Evolutionary conservation across 2,797 vertebrate genomes (phyloP).

Genomic region (Melanotaenia trifasciata): DNA sequence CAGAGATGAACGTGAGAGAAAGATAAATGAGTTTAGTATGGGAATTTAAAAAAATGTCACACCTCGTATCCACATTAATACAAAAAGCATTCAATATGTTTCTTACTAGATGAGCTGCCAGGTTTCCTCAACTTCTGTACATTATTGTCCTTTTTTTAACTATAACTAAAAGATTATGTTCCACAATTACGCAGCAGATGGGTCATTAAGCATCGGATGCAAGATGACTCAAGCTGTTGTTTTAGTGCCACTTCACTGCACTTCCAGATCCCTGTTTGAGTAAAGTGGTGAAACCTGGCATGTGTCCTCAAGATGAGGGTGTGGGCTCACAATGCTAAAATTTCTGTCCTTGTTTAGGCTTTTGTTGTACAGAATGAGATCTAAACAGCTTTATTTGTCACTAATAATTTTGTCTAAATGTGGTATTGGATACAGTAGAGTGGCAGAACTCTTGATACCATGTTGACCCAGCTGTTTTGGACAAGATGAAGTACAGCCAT

Average conservation of each 20-base stretch:
- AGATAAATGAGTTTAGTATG: slow-evolving; percentile 2
- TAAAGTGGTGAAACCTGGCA: slow-evolving; percentile 30
- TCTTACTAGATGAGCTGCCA: not conserved
- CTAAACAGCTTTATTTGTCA: slow-evolving; percentile 5
- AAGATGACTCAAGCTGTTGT: slow-evolving; percentile 5
- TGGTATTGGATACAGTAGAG: slow-evolving; percentile 24
- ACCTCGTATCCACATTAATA: slow-evolving; percentile 7
- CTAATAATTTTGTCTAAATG: not conserved
- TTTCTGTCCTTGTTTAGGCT: slow-evolving; percentile 7
- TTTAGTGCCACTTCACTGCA: slow-evolving; percentile 6
- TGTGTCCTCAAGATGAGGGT: slow-evolving; percentile 15
- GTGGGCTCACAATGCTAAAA: not conserved
- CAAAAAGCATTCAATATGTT: slow-evolving; percentile 7
- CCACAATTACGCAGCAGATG: not conserved
- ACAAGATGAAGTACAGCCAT: slow-evolving; percentile 17
- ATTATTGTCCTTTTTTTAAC: not conserved
- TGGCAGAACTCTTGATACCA: not conserved
- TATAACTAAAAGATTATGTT: not conserved
- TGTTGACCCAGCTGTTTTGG: slow-evolving; percentile 34
- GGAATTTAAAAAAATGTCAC: not conserved
- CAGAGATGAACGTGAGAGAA: not conserved
- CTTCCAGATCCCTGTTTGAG: slow-evolving; percentile 7
- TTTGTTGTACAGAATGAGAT: slow-evolving; percentile 1
- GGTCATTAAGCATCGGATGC: not conserved
- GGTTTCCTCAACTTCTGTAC: not conserved